phyloP scores from a whole-genome alignment of 2,113 vertebrate species.

The Mastomys natalensis region DNA sequence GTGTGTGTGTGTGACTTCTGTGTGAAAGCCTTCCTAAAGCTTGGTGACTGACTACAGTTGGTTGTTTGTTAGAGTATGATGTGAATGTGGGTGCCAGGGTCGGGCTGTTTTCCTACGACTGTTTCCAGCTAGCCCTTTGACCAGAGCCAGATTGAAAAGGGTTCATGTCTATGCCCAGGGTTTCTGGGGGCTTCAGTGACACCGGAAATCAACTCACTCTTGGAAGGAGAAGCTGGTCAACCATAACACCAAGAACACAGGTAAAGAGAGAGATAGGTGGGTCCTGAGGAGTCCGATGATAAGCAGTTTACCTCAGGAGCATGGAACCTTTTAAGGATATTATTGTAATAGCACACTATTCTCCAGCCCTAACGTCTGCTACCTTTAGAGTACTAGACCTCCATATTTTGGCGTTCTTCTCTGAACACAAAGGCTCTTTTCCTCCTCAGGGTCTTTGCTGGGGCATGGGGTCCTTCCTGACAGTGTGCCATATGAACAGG shows the following conservation, averaged over 20 bases:
- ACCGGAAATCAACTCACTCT: neutral
- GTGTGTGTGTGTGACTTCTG: too few species aligned
- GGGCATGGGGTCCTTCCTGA: too few species aligned
- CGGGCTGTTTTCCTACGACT: neutral
- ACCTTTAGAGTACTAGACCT: neutral
- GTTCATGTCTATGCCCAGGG: rapidly evolving
- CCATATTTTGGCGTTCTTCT: neutral
- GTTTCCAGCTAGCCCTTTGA: neutral
- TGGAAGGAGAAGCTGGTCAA: neutral
- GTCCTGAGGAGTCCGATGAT: rapidly evolving
- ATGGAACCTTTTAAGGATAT: neutral
- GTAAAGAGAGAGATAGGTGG: neutral
- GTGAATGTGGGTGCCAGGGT: neutral
- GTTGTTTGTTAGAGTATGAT: neutral
- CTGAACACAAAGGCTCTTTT: neutral
- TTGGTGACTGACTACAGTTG: neutral
- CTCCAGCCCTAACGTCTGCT: neutral
- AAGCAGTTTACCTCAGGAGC: neutral
- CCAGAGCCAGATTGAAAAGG: neutral
- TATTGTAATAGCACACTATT: rapidly evolving
- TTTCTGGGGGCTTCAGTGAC: neutral
- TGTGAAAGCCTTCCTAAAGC: too few species aligned
- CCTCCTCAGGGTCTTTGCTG: neutral
- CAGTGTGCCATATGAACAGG: neutral
- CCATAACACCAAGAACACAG: neutral